Conservation (phyloP, 2,113 vertebrate species). For the Corythornis cristatus region DNA sequence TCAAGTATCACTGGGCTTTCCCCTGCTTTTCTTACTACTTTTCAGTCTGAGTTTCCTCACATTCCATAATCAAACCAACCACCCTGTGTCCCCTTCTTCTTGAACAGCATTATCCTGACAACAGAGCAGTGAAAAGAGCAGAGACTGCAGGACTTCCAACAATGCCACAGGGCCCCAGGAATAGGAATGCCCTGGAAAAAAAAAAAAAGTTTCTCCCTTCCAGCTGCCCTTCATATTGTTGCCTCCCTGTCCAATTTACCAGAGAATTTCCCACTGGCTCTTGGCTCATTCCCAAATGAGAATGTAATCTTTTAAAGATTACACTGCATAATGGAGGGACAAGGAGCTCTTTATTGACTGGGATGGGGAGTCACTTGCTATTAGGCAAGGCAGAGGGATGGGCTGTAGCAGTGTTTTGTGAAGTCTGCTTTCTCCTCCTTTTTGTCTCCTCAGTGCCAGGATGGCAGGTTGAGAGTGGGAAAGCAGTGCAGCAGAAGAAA, state of each 20-base stretch:
- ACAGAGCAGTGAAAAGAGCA: slow-evolving; percentile 34
- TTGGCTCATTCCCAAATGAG: slow-evolving; percentile 73
- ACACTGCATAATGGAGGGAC: slow-evolving; percentile 61
- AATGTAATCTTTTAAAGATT: slow-evolving; percentile 75
- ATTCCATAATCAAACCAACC: background rate
- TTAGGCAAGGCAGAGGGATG: slow-evolving; percentile 58
- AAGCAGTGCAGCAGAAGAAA: background rate
- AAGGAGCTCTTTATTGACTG: slow-evolving; percentile 74
- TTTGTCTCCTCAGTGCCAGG: background rate
- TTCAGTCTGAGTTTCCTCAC: background rate
- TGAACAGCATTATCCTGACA: slow-evolving; percentile 42
- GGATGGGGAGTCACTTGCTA: slow-evolving; percentile 58
- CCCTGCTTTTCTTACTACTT: background rate
- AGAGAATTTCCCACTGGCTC: slow-evolving; percentile 72
- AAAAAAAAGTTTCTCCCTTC: slow-evolving; percentile 47
- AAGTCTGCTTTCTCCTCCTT: background rate
- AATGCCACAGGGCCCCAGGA: slow-evolving; percentile 46
- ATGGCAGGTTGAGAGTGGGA: background rate
- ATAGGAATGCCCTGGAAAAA: slow-evolving; percentile 67
- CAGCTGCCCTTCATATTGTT: slow-evolving; percentile 62
- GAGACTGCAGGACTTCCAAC: slow-evolving; percentile 41
- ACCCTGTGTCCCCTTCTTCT: slow-evolving; percentile 38
- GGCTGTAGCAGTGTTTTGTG: slow-evolving; percentile 4
- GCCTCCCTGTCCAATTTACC: slow-evolving; percentile 67
- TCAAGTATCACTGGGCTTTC: background rate